phyloP scores from a whole-genome alignment of 1,140 invertebrate species.

The Trichoplusia ni region DNA sequence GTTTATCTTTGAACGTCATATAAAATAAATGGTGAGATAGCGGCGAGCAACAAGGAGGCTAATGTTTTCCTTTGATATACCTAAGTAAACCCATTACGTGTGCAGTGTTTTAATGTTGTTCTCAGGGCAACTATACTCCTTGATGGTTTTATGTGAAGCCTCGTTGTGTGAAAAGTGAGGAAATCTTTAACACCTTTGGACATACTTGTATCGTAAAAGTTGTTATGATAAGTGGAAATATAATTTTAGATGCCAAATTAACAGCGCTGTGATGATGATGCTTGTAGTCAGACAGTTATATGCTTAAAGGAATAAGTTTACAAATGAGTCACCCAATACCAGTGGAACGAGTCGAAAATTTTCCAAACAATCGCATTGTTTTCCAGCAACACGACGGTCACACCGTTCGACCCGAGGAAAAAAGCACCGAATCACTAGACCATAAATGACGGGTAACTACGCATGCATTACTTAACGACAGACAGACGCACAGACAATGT shows the following conservation, averaged over 20 bases:
- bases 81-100: conserved; percentile 29
- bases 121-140: no score
- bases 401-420: conserved; percentile 32
- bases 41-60: conserved; percentile 24
- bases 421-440: conserved; percentile 57
- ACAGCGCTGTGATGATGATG: no score
- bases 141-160: no score
- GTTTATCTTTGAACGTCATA: conserved; percentile 21
- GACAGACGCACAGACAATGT: conserved; percentile 52
- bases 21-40: conserved; percentile 30
- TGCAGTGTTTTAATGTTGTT: conserved; percentile 26
- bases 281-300: no score
- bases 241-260: no score
- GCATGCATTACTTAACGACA: conserved; percentile 64
- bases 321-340: conserved; percentile 1
- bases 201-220: no score
- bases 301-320: no score
- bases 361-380: not conserved
- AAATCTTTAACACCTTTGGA: no score
- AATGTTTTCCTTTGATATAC: conserved; percentile 35
- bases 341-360: no score
- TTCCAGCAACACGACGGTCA: not conserved
- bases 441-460: conserved; percentile 58
- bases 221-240: no score
- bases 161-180: no score